Conservation (phyloP, 2,888 invertebrate species). For the Cyaniris semiargus region DNA sequence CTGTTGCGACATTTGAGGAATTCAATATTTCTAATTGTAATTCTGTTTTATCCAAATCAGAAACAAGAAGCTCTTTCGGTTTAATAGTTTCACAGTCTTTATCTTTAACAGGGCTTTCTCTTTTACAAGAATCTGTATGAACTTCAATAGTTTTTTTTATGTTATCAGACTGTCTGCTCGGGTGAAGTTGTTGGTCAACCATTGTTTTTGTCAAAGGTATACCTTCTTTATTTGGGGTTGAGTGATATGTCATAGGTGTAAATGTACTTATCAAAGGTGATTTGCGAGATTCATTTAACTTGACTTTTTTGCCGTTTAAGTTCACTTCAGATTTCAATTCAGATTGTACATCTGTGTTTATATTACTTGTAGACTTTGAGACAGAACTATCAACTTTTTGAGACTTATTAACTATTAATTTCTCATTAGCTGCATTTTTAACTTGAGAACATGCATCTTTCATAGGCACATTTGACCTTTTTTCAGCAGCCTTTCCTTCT, state of each 20-base stretch:
- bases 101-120: slow-evolving; percentile 47
- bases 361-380: slow-evolving; percentile 49
- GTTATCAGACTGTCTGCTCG: slow-evolving; percentile 70
- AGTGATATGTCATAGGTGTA: slow-evolving; percentile 71
- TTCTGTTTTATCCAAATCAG: slow-evolving; percentile 30
- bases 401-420: slow-evolving; percentile 51
- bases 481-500: slow-evolving; percentile 54
- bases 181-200: slow-evolving; percentile 71
- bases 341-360: slow-evolving; percentile 47
- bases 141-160: slow-evolving; percentile 74
- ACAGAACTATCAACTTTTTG: slow-evolving; percentile 46
- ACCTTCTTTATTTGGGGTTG: slow-evolving; percentile 73
- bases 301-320: slow-evolving; percentile 65
- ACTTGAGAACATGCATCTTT: slow-evolving; percentile 59
- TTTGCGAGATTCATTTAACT: slow-evolving; percentile 67
- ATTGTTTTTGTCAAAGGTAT: slow-evolving; percentile 72
- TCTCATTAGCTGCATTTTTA: slow-evolving; percentile 53
- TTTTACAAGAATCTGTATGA: slow-evolving; percentile 58
- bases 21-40: slow-evolving; percentile 27
- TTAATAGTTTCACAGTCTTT: slow-evolving; percentile 41
- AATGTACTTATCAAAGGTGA: slow-evolving; percentile 68
- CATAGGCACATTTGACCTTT: slow-evolving; percentile 57
- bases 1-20: slow-evolving; percentile 7
- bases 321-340: slow-evolving; percentile 61
- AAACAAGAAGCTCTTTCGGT: slow-evolving; percentile 8